phyloP scores from a whole-genome alignment of 1,140 invertebrate genomes.

The Bombus fervidus region DNA sequence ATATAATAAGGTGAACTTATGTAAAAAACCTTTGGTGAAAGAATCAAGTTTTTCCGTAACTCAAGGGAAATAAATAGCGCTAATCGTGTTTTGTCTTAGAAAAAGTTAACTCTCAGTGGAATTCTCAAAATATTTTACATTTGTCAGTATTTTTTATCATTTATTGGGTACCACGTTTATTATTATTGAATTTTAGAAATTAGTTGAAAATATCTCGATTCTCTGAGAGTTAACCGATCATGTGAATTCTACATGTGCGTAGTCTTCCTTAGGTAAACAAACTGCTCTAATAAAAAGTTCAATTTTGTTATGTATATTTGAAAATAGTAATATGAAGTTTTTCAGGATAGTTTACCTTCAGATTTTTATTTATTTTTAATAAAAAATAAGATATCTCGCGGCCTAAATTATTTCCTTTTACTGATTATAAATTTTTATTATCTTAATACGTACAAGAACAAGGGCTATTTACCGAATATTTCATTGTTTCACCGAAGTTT shows the following conservation, averaged over 20 bases:
- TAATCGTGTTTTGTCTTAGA: constrained; percentile 18
- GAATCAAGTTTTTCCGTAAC: neutral
- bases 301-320: constrained; percentile 4
- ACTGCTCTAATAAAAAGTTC: neutral
- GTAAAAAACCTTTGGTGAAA: neutral
- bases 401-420: neutral
- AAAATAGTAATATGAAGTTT: neutral
- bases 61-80: constrained; percentile 10
- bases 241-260: constrained; percentile 1
- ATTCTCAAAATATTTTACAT: neutral
- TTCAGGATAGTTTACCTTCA: neutral
- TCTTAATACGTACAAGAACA: too few relatives aligned
- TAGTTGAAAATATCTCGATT: neutral
- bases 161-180: neutral
- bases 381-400: too few relatives aligned
- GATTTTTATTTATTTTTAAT: neutral
- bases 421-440: neutral
- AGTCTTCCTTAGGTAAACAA: constrained; percentile 29
- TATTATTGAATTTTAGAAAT: neutral
- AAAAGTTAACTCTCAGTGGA: constrained; percentile 4
- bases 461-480: neutral
- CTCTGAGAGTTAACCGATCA: neutral
- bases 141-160: neutral
- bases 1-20: constrained; percentile 28
- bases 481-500: too few relatives aligned